Evolutionary conservation across 2,113 vertebrate species (phyloP).

Genomic region (Carollia perspicillata): DNA sequence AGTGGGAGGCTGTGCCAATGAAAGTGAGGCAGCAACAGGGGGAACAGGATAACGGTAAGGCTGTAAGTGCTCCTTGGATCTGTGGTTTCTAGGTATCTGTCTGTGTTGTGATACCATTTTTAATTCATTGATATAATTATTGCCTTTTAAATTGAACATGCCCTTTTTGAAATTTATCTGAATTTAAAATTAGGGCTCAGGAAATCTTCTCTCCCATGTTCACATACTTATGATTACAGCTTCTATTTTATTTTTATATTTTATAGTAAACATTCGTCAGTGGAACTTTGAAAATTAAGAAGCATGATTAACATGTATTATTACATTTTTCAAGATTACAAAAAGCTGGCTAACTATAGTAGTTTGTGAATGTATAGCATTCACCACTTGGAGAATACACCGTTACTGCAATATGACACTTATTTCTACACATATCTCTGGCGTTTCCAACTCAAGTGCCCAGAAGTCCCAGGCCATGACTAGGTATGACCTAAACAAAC

Average conservation of each 20-base stretch:
- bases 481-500: slow-evolving; percentile 40
- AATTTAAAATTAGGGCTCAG: slow-evolving; percentile 48
- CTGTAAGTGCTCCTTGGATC: not conserved
- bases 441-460: slow-evolving; percentile 37
- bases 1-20: not conserved
- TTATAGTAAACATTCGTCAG: slow-evolving; percentile 28
- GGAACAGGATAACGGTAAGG: not conserved
- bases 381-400: not conserved
- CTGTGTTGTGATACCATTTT: slow-evolving; percentile 20
- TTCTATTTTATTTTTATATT: not conserved
- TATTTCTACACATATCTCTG: slow-evolving; percentile 41
- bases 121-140: not conserved
- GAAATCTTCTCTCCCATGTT: slow-evolving; percentile 25
- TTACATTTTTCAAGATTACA: slow-evolving; percentile 37
- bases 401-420: not conserved
- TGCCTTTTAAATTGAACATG: slow-evolving; percentile 5
- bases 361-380: not conserved
- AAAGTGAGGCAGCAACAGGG: not conserved
- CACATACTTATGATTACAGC: slow-evolving; percentile 5
- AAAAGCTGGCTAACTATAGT: not conserved
- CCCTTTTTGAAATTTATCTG: slow-evolving; percentile 23
- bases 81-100: not conserved
- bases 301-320: not conserved
- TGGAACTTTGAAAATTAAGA: slow-evolving; percentile 37
- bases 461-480: not conserved